A percentile compares a stretch with the other conserved stretches of the same genome.
phyloP scores from a whole-genome alignment of 2,888 invertebrate species.

The Deroplatys truncata region DNA sequence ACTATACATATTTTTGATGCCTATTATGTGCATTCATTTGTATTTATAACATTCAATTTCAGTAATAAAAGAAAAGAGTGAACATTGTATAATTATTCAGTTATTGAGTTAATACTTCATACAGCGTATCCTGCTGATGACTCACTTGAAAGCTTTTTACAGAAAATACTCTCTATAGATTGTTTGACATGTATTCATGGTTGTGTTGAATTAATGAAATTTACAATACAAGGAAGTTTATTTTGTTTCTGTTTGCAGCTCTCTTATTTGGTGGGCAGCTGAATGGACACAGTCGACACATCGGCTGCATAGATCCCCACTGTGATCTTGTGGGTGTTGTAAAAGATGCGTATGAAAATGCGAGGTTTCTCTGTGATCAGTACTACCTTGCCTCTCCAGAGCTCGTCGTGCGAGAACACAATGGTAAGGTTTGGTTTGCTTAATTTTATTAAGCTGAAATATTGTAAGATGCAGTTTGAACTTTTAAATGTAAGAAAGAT shows the following conservation, averaged over 20 bases:
- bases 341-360: constrained; percentile 95
- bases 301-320: constrained; percentile 95
- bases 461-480: neutral
- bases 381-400: constrained; percentile 95
- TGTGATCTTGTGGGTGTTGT: constrained; percentile 90
- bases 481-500: neutral
- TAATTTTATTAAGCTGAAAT: neutral
- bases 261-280: constrained; percentile 73
- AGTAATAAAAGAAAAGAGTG: no score
- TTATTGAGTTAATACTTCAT: no score
- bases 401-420: constrained; percentile 72
- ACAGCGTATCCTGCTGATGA: no score
- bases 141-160: no score
- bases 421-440: constrained; percentile 53
- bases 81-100: no score
- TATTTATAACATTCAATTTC: no score
- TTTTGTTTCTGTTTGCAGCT: constrained; percentile 53
- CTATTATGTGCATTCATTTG: no score
- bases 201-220: no score
- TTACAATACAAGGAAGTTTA: no score
- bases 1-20: no score
- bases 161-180: no score
- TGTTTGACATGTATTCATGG: no score
- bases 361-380: constrained; percentile 95
- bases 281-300: constrained; percentile 65